Base-by-base conservation (phyloP, 2,888 invertebrate species). In the Pristionchus arcanus region DNA sequence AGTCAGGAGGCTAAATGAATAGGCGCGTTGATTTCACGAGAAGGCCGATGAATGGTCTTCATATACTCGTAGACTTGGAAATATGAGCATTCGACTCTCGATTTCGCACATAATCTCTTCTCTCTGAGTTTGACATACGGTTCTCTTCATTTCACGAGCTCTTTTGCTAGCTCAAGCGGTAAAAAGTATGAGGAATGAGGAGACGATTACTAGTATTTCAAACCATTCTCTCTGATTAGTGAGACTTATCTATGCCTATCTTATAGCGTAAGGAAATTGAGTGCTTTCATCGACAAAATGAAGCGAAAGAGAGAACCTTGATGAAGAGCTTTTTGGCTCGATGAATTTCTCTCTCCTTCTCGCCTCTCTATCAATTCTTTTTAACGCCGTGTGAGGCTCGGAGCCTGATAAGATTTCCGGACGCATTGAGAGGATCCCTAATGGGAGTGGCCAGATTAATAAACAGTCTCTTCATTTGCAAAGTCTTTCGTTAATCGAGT, bases 11-110 rank as follows among this genome's bases (percentile, higher is more conserved):
- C 25, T 81, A 81, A 81, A 59, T 85, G 84, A 85, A 85, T 85
- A 83, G 84, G 59, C 84, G 28, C 59, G 59, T 37, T 85, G 84
- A 85, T 85, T 85, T 85, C 59, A 16, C n/a, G 68, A 13, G 66
- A 9, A 7, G 0, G 66, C 13, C n/a, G 63, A 63, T 63, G 68
- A 68, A 68, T 28, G 31, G 31, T 49, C 42, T 49, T n/a, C n/a
- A n/a, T 9, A 49, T 49, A 49, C 68, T 25, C 68, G 68, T 13
- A 68, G n/a, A 34, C 16, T 34, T 34, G 16, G 31, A 34, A 74
- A 34, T 74, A 11, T 9, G 16, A 1, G 9, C 19, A 13, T 49
- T 34, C 34, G 21, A 9, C 25, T 83, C 53, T 77, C 83, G 9
- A 49, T 53, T 37, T 31, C 49, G 19, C 25, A 49, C 53, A n/a